Conservation (phyloP, 2,888 invertebrate genomes). For the Dryadula phaetusa region DNA sequence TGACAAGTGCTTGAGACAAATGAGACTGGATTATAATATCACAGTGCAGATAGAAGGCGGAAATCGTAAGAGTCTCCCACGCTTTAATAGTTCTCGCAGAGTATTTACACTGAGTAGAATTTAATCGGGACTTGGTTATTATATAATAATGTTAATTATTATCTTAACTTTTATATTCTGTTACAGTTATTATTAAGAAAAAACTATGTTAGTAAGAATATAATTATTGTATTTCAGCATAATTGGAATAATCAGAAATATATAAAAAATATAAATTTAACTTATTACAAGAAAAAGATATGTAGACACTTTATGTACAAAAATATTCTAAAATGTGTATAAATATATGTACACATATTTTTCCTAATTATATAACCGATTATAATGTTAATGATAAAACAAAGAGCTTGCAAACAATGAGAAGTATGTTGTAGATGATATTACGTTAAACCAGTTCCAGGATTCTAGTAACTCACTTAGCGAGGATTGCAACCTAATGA, state of each 20-base stretch:
- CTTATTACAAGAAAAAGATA: not conserved
- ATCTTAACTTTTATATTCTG: not conserved
- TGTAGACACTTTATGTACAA: not conserved
- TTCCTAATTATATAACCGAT: not conserved
- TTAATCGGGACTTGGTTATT: constrained; percentile 3
- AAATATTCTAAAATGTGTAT: not conserved
- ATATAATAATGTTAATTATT: constrained; percentile 10
- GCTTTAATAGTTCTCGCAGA: not conserved
- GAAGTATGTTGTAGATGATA: constrained; percentile 20
- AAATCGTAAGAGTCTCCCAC: constrained; percentile 37
- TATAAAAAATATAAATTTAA: not conserved
- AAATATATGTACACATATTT: not conserved
- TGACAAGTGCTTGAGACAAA: constrained; percentile 65
- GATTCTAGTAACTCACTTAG: constrained; percentile 30
- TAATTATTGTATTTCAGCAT: not conserved
- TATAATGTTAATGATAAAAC: not conserved
- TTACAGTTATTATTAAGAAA: not conserved
- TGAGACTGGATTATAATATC: constrained; percentile 48
- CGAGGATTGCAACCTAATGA: constrained; percentile 23
- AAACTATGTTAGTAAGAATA: not conserved
- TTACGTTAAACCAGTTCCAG: constrained; percentile 30
- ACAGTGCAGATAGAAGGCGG: constrained; percentile 32
- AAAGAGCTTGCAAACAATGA: constrained; percentile 23
- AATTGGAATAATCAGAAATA: not conserved
- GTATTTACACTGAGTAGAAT: constrained; percentile 2